These are phyloP conservation scores for Trichonephila inaurata DNA, from an alignment of 1,140 invertebrate species.

Conservation along the genomic window DNA sequence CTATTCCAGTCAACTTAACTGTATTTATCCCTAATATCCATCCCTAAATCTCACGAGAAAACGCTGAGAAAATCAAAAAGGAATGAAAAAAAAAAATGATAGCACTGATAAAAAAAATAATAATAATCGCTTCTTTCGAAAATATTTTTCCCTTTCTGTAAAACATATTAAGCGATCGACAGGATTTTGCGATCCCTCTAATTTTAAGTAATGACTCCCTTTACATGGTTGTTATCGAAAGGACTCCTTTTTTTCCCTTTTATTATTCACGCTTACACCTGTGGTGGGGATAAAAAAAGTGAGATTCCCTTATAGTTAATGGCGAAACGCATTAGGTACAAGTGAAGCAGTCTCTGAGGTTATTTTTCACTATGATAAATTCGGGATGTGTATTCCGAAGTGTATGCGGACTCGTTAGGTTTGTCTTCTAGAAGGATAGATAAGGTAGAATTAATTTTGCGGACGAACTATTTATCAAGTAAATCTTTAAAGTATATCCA, in stretches of 20 bases:
- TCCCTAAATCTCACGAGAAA: background rate
- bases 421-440: slow-evolving; percentile 3
- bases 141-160: background rate
- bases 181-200: background rate
- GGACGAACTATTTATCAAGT: background rate
- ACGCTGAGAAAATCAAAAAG: background rate
- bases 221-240: slow-evolving; percentile 8
- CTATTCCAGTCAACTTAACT: background rate
- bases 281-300: background rate
- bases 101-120: background rate
- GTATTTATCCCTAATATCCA: slow-evolving; percentile 10
- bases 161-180: slow-evolving; percentile 38
- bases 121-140: background rate
- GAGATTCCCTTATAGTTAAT: slow-evolving; percentile 47
- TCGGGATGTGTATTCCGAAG: background rate
- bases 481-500: background rate
- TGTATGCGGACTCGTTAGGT: background rate
- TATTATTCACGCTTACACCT: slow-evolving; percentile 4
- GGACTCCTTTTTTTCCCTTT: background rate
- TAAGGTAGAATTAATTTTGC: slow-evolving; percentile 14
- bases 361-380: slow-evolving; percentile 53
- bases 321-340: slow-evolving; percentile 35
- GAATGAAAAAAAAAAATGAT: background rate
- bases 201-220: slow-evolving; percentile 59
- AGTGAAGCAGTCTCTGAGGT: background rate